Conservation (phyloP, 2,113 vertebrate species). For the Campylomormyrus numenius region DNA sequence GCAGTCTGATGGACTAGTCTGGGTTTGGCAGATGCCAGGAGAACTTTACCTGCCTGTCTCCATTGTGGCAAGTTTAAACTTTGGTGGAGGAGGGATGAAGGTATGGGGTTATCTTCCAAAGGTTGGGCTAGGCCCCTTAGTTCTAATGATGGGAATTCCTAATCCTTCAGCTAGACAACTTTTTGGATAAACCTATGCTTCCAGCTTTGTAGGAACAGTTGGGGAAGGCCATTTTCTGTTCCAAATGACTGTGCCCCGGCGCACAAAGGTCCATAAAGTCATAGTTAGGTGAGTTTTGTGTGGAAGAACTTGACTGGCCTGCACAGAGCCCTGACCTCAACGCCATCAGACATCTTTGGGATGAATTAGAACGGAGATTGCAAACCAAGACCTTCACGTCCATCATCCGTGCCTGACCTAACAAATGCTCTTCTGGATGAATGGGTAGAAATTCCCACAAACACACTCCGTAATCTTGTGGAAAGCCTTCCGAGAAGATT, state of each 20-base stretch:
- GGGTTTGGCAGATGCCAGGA: neutral
- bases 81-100: neutral
- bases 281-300: neutral
- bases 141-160: neutral
- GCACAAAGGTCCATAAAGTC: neutral
- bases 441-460: neutral
- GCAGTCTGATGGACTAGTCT: neutral
- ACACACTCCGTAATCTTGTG: neutral
- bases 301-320: neutral
- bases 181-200: neutral
- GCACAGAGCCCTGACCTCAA: neutral
- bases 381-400: neutral
- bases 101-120: neutral
- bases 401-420: neutral
- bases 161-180: neutral
- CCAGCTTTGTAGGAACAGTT: neutral
- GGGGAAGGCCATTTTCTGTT: neutral
- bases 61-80: neutral
- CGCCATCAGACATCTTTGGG: neutral
- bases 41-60: neutral
- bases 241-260: neutral
- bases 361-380: neutral
- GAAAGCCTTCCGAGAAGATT: neutral
- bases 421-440: neutral
- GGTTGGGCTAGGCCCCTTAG: neutral